phyloP scores from a whole-genome alignment of 1,140 invertebrate genomes.

The Patella vulgata region DNA sequence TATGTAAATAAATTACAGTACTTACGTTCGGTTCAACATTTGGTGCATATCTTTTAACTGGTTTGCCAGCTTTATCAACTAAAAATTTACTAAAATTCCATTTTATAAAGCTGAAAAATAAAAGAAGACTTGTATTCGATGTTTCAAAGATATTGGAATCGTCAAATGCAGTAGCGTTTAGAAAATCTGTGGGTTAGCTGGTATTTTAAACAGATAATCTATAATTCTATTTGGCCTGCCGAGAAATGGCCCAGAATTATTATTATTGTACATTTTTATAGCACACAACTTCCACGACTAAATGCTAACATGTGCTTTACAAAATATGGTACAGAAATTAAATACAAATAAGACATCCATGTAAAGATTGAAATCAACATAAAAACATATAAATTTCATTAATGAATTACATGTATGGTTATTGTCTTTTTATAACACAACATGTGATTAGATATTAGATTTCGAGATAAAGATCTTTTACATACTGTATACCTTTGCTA shows the following conservation, averaged over 20 bases:
- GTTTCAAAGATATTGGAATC: neutral
- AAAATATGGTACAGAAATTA: too few relatives aligned
- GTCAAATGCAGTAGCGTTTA: neutral
- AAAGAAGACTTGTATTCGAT: too few relatives aligned
- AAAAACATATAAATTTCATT: neutral
- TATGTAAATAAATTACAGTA: too few relatives aligned
- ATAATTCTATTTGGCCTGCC: too few relatives aligned
- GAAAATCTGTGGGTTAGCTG: neutral
- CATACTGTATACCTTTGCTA: neutral
- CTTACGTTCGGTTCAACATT: slow-evolving; percentile 75
- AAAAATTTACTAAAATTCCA: slow-evolving; percentile 99
- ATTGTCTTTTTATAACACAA: neutral
- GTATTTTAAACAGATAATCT: too few relatives aligned
- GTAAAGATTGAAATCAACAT: neutral
- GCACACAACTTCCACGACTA: too few relatives aligned
- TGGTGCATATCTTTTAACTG: slow-evolving; percentile 79
- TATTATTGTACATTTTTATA: too few relatives aligned
- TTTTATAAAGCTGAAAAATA: slow-evolving; percentile 78
- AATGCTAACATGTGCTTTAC: too few relatives aligned
- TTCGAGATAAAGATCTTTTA: neutral
- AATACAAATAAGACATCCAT: neutral
- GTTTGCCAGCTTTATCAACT: slow-evolving; percentile 85
- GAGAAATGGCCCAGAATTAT: too few relatives aligned
- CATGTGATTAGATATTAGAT: neutral
- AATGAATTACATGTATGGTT: neutral